These are phyloP conservation scores for Scomber colias DNA, from an alignment of 2,113 vertebrate genomes.

Conservation along the genomic window DNA sequence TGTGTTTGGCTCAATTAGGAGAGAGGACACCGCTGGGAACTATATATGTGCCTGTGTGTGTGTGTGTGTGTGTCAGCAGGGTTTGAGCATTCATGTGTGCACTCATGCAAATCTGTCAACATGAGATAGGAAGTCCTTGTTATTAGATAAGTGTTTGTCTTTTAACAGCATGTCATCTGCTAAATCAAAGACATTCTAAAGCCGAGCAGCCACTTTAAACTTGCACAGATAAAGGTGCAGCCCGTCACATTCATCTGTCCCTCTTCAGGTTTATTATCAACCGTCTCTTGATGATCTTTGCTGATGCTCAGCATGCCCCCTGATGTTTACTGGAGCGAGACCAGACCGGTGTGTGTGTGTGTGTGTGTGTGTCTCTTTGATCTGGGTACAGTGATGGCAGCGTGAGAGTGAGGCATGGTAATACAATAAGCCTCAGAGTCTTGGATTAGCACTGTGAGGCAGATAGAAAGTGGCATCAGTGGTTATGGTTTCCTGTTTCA, in stretches of 20 bases:
- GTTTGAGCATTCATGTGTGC: neutral
- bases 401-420: neutral
- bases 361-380: slow-evolving; percentile 19
- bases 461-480: slow-evolving; percentile 7
- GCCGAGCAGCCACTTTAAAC: slow-evolving; percentile 12
- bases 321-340: slow-evolving; percentile 12
- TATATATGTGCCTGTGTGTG: too few species aligned
- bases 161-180: slow-evolving; percentile 12
- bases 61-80: slow-evolving; percentile 6
- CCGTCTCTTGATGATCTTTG: neutral
- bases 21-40: neutral
- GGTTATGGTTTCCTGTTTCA: slow-evolving; percentile 1
- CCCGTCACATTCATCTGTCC: neutral
- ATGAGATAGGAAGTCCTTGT: slow-evolving; percentile 27
- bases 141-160: slow-evolving; percentile 25
- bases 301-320: slow-evolving; percentile 16
- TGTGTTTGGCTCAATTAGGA: slow-evolving; percentile 30
- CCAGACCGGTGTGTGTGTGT: slow-evolving; percentile 9
- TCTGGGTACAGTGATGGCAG: neutral
- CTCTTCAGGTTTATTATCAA: neutral
- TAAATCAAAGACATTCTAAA: slow-evolving; percentile 28
- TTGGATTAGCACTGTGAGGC: slow-evolving; percentile 29
- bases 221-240: slow-evolving; percentile 18
- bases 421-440: neutral
- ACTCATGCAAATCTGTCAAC: slow-evolving; percentile 14